Percentiles rank a stretch among this genome's conserved stretches.
These are phyloP conservation scores for Drosophila quinaria DNA, from an alignment of 2,888 invertebrate species.

Conservation along the genomic window DNA sequence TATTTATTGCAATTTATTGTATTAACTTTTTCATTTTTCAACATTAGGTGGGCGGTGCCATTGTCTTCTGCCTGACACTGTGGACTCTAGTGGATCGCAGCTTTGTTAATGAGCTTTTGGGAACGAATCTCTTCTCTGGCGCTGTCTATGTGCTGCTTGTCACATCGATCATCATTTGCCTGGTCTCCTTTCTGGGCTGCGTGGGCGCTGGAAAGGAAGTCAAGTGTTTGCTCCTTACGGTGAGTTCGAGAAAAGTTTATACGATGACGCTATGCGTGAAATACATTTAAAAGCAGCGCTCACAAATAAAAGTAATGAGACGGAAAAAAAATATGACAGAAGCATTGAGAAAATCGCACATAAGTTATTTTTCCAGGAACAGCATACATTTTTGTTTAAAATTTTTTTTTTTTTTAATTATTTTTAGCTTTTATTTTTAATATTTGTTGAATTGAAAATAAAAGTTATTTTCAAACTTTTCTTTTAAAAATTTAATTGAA, in stretches of 20 bases:
- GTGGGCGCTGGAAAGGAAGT: slow-evolving; percentile 97
- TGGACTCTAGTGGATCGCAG: slow-evolving; percentile 95
- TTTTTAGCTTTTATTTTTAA: no score
- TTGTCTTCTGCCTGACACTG: slow-evolving; percentile 92
- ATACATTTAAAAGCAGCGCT: no score
- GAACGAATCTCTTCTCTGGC: slow-evolving; percentile 94
- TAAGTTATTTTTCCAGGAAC: no score
- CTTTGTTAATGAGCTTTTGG: slow-evolving; percentile 93
- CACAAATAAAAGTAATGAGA: no score
- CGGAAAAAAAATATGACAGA: no score
- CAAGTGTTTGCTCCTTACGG: slow-evolving; percentile 96
- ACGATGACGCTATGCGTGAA: background rate
- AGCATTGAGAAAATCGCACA: no score
- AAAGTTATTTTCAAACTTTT: no score
- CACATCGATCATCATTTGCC: slow-evolving; percentile 92
- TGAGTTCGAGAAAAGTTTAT: slow-evolving; percentile 85
- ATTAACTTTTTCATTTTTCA: background rate
- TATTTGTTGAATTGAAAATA: no score
- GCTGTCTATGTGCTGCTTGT: slow-evolving; percentile 94
- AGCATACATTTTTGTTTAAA: no score
- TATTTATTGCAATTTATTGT: background rate
- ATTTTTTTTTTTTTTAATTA: no score
- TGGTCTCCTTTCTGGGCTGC: slow-evolving; percentile 96
- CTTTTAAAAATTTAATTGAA: no score
- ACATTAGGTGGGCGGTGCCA: slow-evolving; percentile 91